phyloP scores from a whole-genome alignment of 2,113 vertebrate species.

The Lathamus discolor region DNA sequence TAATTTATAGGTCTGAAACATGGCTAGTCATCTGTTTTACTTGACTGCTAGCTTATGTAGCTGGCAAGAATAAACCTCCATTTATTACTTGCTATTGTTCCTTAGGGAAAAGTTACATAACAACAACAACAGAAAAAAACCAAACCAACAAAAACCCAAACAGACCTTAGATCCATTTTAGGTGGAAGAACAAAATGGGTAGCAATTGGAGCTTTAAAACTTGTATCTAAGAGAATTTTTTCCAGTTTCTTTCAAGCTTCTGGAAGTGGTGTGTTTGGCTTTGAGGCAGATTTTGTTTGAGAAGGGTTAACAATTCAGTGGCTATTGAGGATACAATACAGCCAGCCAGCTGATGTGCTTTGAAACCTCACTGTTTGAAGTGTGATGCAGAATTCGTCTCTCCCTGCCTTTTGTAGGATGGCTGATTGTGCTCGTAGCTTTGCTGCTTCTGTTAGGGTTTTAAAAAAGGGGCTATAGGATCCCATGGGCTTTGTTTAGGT shows the following conservation, averaged over 20 bases:
- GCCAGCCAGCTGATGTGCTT: neutral
- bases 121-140: neutral
- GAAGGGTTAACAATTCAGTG: neutral
- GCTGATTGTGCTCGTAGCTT: neutral
- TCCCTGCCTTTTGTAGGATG: neutral
- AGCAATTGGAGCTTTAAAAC: neutral
- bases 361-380: neutral
- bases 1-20: neutral
- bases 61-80: neutral
- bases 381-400: neutral
- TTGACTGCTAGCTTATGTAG: neutral
- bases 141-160: rapidly evolving
- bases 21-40: neutral
- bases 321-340: neutral
- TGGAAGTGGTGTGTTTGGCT: neutral
- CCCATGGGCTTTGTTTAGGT: neutral
- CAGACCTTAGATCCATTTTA: neutral
- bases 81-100: neutral
- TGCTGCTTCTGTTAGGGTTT: neutral
- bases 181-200: neutral
- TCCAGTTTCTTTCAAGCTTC: neutral
- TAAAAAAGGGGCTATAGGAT: neutral
- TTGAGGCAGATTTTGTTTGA: neutral
- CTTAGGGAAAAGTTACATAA: neutral
- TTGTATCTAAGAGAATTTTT: neutral